These are phyloP conservation scores for Eumeta japonica DNA, from an alignment of 1,140 invertebrate genomes.

Conservation along the genomic window DNA sequence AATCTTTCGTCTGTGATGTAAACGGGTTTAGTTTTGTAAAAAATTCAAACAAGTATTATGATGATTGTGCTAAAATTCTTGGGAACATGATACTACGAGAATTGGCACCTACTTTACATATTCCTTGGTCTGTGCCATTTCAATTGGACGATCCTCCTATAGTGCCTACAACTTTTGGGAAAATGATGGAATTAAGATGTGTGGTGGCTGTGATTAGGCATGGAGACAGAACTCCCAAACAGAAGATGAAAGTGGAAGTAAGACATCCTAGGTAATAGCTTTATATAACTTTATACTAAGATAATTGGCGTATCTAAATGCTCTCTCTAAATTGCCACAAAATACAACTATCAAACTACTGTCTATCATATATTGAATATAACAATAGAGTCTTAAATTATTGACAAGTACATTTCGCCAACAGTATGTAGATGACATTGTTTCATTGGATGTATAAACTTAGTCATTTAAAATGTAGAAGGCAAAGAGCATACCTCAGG, in stretches of 20 bases:
- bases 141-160: constrained; percentile 98
- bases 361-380: too few relatives aligned
- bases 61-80: constrained; percentile 97
- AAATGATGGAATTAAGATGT: constrained; percentile 99
- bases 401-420: too few relatives aligned
- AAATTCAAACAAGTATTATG: constrained; percentile 99
- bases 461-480: too few relatives aligned
- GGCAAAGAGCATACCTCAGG: too few relatives aligned
- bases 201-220: constrained; percentile 98
- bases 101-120: constrained; percentile 90
- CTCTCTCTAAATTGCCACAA: too few relatives aligned
- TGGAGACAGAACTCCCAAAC: constrained; percentile 98
- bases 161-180: constrained; percentile 97
- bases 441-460: too few relatives aligned
- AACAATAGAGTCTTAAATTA: too few relatives aligned
- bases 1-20: constrained; percentile 99
- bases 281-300: too few relatives aligned
- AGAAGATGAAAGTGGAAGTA: constrained; percentile 99
- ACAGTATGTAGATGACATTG: too few relatives aligned
- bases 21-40: constrained; percentile 99
- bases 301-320: too few relatives aligned
- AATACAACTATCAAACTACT: too few relatives aligned
- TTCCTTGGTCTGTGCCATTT: constrained; percentile 95
- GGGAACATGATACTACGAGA: constrained; percentile 90
- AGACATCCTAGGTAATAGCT: constrained; percentile 88